Percentiles rank a stretch among this genome's conserved stretches.
Evolutionary conservation across 2,113 vertebrate species (phyloP).

Genomic region (Microtus richardsoni): DNA sequence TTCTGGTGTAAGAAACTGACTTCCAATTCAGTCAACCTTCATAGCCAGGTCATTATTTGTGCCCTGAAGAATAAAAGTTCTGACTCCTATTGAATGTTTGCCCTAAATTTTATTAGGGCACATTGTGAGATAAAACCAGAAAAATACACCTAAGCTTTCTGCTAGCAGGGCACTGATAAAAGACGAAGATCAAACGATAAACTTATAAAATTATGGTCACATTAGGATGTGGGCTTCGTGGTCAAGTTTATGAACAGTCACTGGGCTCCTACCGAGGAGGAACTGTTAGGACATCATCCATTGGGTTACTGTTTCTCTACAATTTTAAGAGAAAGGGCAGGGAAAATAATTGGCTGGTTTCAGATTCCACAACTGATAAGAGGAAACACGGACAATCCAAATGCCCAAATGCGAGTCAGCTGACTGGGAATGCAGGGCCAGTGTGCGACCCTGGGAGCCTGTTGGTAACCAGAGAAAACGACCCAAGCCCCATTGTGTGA

Average conservation of each 20-base stretch:
- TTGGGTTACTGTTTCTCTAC: conserved; percentile 12
- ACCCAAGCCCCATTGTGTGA: not conserved
- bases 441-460: not conserved
- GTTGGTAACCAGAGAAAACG: not conserved
- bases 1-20: not conserved
- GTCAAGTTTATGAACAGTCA: not conserved
- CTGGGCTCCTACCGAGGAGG: not conserved
- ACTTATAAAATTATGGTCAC: not conserved
- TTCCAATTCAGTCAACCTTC: not conserved
- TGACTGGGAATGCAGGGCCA: not conserved
- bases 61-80: not conserved
- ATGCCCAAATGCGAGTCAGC: not conserved
- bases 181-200: not conserved
- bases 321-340: not conserved
- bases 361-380: not conserved
- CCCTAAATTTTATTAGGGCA: not conserved
- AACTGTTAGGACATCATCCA: not conserved
- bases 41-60: not conserved
- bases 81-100: not conserved
- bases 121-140: not conserved
- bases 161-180: not conserved
- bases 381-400: not conserved
- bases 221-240: not conserved
- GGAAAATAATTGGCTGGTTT: not conserved
- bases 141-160: not conserved